Conservation (phyloP, 2,888 invertebrate genomes). For the Oligia latruncula region DNA sequence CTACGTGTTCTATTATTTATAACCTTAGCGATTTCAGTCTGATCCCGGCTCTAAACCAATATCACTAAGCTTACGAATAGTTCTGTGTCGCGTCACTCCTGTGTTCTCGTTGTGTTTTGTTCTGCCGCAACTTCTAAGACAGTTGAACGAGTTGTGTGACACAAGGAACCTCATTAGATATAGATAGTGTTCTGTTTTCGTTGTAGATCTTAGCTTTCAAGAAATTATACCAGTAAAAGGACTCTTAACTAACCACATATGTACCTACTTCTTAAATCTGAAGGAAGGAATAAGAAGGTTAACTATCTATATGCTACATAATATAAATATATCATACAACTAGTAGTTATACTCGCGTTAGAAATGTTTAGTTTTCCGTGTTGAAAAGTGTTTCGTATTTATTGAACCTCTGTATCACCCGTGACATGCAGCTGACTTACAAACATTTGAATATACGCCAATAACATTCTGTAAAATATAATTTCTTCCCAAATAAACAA, state of each 20-base stretch:
- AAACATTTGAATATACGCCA: not conserved
- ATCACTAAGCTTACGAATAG: not conserved
- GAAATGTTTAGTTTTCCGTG: not conserved
- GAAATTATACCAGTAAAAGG: not conserved
- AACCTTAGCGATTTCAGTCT: not conserved
- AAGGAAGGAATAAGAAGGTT: not conserved
- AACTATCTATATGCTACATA: not conserved
- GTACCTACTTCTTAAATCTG: not conserved
- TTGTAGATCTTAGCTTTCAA: not conserved
- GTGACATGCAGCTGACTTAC: not conserved
- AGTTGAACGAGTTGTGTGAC: not conserved
- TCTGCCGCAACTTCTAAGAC: constrained; percentile 19
- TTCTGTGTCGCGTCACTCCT: not conserved
- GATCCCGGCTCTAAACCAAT: constrained; percentile 7
- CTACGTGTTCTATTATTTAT: constrained; percentile 28
- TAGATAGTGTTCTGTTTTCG: not conserved
- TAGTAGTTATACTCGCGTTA: not conserved
- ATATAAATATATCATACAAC: not conserved
- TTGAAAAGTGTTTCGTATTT: not conserved
- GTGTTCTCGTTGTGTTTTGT: constrained; percentile 8
- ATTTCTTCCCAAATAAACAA: constrained; percentile 18
- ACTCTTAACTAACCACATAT: not conserved
- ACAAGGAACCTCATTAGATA: not conserved
- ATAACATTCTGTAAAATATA: not conserved
- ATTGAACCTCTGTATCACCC: not conserved